Evolutionary conservation across 1,140 invertebrate genomes (phyloP), one percentile per base, ranked within the genome.

Genomic region (Papilio dardanus): DNA sequence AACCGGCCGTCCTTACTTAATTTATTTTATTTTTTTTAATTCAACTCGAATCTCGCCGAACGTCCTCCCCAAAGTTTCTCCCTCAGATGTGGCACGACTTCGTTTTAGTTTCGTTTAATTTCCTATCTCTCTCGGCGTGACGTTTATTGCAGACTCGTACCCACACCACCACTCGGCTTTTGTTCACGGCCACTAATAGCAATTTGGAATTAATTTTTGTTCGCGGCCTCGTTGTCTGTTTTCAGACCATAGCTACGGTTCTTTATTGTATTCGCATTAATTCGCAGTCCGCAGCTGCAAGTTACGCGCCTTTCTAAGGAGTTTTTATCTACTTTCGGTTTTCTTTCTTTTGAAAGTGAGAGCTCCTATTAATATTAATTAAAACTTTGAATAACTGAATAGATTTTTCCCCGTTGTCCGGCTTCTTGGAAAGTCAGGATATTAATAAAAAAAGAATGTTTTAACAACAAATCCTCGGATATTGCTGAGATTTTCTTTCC

Each of bases 351-450:
- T 89, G 84, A 88, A 91, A 91, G 86, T 89, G 86, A 89, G 89
- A 89, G 86, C 88, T 88, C 85, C 89, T 92, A 93, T 92, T 93
- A 92, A 93, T 92, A 92, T 92, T 92, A 92, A 93, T 92, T 93
- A 92, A 93, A 93, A 93, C 88, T 92, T 93, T 92, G 88, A 91
- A 92, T 92, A 92, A 93, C 89, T 92, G 89, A 93, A 92, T 92
- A 87, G 85, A 89, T 92, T 91, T 88, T 92, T 88, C 86, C 50
- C 76, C 86, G 88, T 88, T 90, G 89, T 91, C 85, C 85, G 83
- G 85, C 82, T 88, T 86, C 83, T 74, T 83, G 84, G 84, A 82
- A 88, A 88, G 86, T 88, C 85, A 85, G 81, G 87, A 83, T 62
- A 90, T 90, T 92, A 91, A 90, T 93, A 30, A 42, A 90, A 90